Evolutionary conservation across 2,888 invertebrate genomes (phyloP).

Genomic region (Tetranychus truncatus): DNA sequence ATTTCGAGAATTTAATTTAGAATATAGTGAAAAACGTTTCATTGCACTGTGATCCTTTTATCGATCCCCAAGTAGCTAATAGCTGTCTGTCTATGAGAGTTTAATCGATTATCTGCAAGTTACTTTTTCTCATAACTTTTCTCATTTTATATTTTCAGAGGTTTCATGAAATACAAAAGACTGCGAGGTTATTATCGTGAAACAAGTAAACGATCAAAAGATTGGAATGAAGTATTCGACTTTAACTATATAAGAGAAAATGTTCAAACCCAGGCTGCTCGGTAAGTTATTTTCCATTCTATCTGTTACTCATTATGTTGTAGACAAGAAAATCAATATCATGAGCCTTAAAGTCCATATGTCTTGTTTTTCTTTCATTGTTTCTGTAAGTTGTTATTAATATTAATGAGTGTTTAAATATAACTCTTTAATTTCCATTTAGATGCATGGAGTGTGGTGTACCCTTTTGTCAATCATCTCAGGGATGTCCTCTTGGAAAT

Average conservation of each 20-base stretch:
- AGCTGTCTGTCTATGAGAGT: neutral
- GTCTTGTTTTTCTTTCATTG: neutral
- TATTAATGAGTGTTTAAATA: conserved; percentile 1
- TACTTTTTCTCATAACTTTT: neutral
- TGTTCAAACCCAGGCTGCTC: conserved; percentile 70
- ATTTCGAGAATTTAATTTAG: neutral
- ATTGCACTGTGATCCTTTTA: neutral
- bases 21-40: no score
- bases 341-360: neutral
- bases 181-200: conserved; percentile 69
- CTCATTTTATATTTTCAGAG: conserved; percentile 38
- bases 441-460: conserved; percentile 97
- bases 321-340: no score
- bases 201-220: conserved; percentile 61
- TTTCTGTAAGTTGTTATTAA: neutral
- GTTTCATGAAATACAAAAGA: conserved; percentile 88
- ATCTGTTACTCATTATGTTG: neutral
- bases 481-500: conserved; percentile 93
- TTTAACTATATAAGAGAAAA: conserved; percentile 58
- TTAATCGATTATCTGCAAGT: conserved; percentile 22
- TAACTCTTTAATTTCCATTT: conserved; percentile 10
- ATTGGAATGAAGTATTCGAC: conserved; percentile 95
- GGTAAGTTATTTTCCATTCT: conserved; percentile 32
- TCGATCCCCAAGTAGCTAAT: neutral
- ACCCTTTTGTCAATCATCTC: conserved; percentile 84